Evolutionary conservation across 1,140 invertebrate genomes (phyloP).

Genomic region (Agrilus planipennis): DNA sequence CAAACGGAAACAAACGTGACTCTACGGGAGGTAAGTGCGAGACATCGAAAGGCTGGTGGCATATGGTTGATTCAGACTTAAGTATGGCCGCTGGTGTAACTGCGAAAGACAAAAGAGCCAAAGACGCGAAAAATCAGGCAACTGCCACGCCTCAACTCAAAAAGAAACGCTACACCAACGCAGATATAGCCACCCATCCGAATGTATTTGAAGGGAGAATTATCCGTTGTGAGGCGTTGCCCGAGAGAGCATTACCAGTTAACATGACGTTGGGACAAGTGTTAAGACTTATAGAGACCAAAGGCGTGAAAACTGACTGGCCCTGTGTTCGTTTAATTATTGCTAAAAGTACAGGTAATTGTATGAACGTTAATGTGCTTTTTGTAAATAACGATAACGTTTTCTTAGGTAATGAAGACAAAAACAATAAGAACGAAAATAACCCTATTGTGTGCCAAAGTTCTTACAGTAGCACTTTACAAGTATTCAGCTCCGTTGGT

Average conservation of each 20-base stretch:
- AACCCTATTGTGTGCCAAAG: slow-evolving; percentile 26
- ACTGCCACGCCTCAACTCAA: slow-evolving; percentile 25
- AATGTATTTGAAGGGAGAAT: slow-evolving; percentile 22
- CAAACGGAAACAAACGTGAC: slow-evolving; percentile 9
- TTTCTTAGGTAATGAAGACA: slow-evolving; percentile 17
- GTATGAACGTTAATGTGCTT: not conserved
- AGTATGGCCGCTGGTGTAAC: slow-evolving; percentile 69
- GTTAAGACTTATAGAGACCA: slow-evolving; percentile 26
- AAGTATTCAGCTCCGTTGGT: slow-evolving; percentile 73
- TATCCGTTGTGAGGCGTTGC: slow-evolving; percentile 25
- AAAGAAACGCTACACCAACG: slow-evolving; percentile 27
- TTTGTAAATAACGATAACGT: not conserved
- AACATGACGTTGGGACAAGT: slow-evolving; percentile 29
- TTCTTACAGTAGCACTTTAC: slow-evolving; percentile 53
- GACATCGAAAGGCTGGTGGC: slow-evolving; percentile 27
- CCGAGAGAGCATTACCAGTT: slow-evolving; percentile 27
- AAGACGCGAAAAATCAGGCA: slow-evolving; percentile 54
- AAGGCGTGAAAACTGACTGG: slow-evolving; percentile 23
- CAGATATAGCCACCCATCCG: slow-evolving; percentile 11
- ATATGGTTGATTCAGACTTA: slow-evolving; percentile 46
- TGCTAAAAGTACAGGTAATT: slow-evolving; percentile 26
- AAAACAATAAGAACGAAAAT: slow-evolving; percentile 10
- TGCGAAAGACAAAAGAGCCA: slow-evolving; percentile 71
- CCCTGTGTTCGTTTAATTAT: slow-evolving; percentile 29
- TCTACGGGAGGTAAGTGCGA: slow-evolving; percentile 4